Base-by-base conservation (phyloP, 2,113 vertebrate species). In the Vanacampus margaritifer region DNA sequence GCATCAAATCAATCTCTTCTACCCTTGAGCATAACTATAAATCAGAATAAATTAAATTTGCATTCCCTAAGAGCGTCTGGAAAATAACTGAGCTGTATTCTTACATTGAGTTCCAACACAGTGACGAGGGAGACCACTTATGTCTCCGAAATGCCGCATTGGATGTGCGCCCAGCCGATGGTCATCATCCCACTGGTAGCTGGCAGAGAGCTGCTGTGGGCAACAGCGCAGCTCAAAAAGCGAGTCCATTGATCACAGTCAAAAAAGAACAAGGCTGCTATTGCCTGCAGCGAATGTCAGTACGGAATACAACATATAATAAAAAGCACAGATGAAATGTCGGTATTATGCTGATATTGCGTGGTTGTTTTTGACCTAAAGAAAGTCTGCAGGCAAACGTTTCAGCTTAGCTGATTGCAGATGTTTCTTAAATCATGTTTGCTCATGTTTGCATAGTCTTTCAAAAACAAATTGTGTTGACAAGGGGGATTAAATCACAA, bases 91-190 rank as follows among this genome's bases (percentile, higher is more conserved):
- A 58, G 64, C 70, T 51, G 73, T 74, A 76, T 80, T 74, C 75
- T 81, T 78, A 74, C 62, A 71, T 79, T 66, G 54, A 14, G 63
- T 66, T 82, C 63, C 69, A 41, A 37, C 70, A 74, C 80, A 74
- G 67, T 43, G 70, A 67, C 75, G 68, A 46, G 57, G 57, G 81
- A 76, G 82, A 65, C 73, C 61, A 65, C 79, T 83, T 65, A 76
- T 80, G 85, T 79, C 83, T 76, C 74, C 4, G 53, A 72, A 81
- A 81, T 68, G 82, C 73, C 80, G 72, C 67, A 79, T 84, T 88
- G 89, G 87, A 84, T 1, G 53, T 1, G 48, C 53, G 82, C 87
- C 87, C 84, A 73, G 85, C 59, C 72, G 73, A 74, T 64, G 79
- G 87, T 82, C 82, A 81, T 58, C 61, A 71, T 76, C 83, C 85